These are phyloP conservation scores for Antechinus flavipes DNA, from an alignment of 2,113 vertebrate genomes.

Conservation along the genomic window DNA sequence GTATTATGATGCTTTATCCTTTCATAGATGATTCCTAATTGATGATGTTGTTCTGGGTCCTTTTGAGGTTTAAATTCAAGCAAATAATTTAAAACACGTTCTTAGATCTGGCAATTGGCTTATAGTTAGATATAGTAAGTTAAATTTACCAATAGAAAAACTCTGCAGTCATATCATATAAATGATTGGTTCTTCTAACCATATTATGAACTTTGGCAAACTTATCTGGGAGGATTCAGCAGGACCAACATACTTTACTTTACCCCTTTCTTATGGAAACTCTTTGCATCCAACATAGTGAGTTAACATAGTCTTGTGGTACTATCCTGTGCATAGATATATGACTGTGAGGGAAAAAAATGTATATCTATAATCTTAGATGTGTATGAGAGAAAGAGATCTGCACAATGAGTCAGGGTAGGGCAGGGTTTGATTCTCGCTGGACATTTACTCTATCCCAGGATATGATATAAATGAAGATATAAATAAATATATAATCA, in stretches of 20 bases:
- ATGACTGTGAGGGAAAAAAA: not conserved
- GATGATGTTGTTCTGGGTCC: not conserved
- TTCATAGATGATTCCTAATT: not conserved
- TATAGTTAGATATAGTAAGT: slow-evolving; percentile 3
- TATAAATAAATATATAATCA: not conserved
- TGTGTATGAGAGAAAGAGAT: not conserved
- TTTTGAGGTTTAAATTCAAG: not conserved
- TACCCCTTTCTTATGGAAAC: not conserved
- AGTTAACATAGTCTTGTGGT: not conserved
- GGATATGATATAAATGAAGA: not conserved
- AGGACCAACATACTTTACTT: not conserved
- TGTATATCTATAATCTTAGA: not conserved
- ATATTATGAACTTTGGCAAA: not conserved
- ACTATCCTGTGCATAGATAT: not conserved
- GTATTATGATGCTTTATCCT: not conserved
- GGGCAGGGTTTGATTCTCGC: not conserved
- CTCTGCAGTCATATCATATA: not conserved
- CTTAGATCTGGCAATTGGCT: not conserved
- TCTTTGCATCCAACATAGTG: not conserved
- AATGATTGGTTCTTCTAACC: slow-evolving; percentile 7
- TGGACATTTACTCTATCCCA: not conserved
- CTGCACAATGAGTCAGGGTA: not conserved
- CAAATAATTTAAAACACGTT: not conserved
- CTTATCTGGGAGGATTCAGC: not conserved
- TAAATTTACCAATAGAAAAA: not conserved